Conservation (phyloP, 2,888 invertebrate species). For the Tolmerus cingulatus region DNA sequence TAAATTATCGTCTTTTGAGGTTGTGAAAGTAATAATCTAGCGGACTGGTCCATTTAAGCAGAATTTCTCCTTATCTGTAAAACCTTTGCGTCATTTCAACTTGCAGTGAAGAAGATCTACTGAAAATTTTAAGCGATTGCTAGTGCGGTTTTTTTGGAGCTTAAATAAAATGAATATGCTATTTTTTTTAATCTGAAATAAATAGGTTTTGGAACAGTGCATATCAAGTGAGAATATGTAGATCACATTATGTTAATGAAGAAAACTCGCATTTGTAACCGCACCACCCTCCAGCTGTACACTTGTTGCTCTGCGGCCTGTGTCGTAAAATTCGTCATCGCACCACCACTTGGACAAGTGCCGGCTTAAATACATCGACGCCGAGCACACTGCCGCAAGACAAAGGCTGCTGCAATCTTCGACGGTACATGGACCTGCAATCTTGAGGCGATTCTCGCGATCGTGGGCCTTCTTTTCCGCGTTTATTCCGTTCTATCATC, state of each 20-base stretch:
- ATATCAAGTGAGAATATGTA: too few species aligned
- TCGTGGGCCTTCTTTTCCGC: background rate
- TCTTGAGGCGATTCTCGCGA: background rate
- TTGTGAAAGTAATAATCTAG: too few species aligned
- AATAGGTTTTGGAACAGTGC: too few species aligned
- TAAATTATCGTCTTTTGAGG: too few species aligned
- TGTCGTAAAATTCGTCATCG: background rate
- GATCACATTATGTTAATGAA: background rate
- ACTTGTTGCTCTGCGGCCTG: slow-evolving; percentile 1
- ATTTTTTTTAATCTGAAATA: background rate
- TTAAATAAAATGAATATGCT: too few species aligned
- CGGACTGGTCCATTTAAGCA: too few species aligned
- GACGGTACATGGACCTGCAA: background rate
- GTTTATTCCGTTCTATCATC: background rate
- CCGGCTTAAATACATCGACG: background rate
- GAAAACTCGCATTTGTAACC: background rate
- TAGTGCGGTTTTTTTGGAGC: too few species aligned
- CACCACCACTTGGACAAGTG: background rate
- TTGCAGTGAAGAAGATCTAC: too few species aligned
- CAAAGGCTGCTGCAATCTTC: background rate
- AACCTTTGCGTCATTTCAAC: too few species aligned
- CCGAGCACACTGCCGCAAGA: background rate
- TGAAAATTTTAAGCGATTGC: too few species aligned
- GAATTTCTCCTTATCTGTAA: too few species aligned
- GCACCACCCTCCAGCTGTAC: background rate